Evolutionary conservation across 1,140 invertebrate genomes (phyloP), one percentile per base, ranked within the genome.

Genomic region (Holotrichia oblita): DNA sequence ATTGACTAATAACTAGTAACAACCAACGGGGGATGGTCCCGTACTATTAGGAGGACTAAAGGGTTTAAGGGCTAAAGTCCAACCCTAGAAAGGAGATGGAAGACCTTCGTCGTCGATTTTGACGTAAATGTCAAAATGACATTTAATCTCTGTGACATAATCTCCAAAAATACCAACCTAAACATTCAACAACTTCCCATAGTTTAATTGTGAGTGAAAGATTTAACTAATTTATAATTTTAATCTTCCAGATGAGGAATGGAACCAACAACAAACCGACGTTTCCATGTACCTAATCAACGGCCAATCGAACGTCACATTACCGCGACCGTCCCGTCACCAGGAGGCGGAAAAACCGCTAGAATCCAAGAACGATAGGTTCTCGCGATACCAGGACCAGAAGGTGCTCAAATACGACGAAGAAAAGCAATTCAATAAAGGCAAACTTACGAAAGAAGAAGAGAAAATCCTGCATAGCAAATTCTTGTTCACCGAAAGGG

Each of bases 221-320:
- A n/a, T n/a, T n/a, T n/a, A 55, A 69, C 14, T 69, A 69, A 69
- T 27, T 69, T 6, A 12, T 76, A 20, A 6, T 76, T 73, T 77
- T 81, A 78, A 34, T 72, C 55, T 84, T 85, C 74, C 78, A 85
- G 86, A 87, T 81, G 86, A 87, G 81, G 86, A 87, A 78, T 87
- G 86, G 86, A 87, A 83, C 74, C 81, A 80, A 0, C 84, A 86
- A 24, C 80, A 83, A 61, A 81, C 80, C n/a, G 85, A 87, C 17
- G 84, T 85, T 0, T 80, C 85, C 0, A 64, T 86, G 6, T 87
- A 87, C 77, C 77, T 87, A 24, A 86, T 87, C 80, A 81, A 83
- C 34, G 81, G 78, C 40, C 78, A 79, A 40, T 74, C 81, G 40
- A 84, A 84, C 77, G 78, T 85, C 10, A 84, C 81, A 7, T 61